phyloP scores from a whole-genome alignment of 2,797 vertebrate genomes.

The Octomys mimax region DNA sequence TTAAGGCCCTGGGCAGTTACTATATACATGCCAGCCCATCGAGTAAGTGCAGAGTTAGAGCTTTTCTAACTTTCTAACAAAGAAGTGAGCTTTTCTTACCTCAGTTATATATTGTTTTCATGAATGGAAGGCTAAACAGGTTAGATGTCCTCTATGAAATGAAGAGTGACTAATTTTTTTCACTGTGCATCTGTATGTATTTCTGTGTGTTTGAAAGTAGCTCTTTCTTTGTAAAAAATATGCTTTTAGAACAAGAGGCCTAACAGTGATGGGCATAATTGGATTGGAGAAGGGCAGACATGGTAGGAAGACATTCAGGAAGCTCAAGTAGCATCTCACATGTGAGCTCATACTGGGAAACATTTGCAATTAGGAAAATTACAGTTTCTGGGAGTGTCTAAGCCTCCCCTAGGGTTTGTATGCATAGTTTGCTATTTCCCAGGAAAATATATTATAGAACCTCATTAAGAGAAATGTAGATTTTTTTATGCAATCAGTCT shows the following conservation, averaged over 20 bases:
- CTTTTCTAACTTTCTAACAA: no score
- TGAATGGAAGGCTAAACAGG: not conserved
- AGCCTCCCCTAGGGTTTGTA: not conserved
- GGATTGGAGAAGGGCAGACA: not conserved
- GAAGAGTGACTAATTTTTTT: not conserved
- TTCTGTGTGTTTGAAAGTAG: not conserved
- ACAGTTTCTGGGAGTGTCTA: not conserved
- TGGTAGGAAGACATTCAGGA: not conserved
- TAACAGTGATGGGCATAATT: slow-evolving; percentile 10
- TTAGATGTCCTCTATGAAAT: not conserved
- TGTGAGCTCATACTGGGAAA: not conserved
- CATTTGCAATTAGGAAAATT: not conserved
- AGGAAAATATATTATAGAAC: not conserved
- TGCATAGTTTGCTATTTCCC: not conserved
- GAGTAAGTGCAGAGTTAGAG: not conserved
- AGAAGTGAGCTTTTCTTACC: not conserved
- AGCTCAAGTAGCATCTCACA: not conserved
- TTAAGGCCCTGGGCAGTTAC: not conserved
- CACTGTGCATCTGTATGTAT: not conserved
- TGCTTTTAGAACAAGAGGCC: not conserved
- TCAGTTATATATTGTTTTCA: not conserved
- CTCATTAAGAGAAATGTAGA: not conserved
- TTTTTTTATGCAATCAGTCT: not conserved
- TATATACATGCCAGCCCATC: no score
- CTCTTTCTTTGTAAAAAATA: not conserved